These are phyloP conservation scores for Paedocypris sp. DNA, from an alignment of 2,113 vertebrate species.

Conservation along the genomic window DNA sequence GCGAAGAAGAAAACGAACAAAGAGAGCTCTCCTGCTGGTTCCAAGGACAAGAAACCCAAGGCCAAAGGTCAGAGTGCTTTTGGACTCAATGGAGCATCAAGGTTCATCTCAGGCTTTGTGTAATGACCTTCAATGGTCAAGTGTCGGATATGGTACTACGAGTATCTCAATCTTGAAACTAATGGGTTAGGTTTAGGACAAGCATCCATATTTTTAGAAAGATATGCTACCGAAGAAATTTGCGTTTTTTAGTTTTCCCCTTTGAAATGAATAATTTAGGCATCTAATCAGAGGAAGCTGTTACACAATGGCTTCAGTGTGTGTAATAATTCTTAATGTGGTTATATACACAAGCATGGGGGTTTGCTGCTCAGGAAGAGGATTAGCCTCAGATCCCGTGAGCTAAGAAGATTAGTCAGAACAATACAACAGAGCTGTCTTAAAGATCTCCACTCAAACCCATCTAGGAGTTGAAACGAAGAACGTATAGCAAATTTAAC, in stretches of 20 bases:
- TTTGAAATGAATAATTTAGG: background rate
- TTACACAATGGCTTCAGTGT: conserved; percentile 18
- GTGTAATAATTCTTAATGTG: conserved; percentile 9
- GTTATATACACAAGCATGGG: conserved; percentile 14
- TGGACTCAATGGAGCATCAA: background rate
- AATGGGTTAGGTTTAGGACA: background rate
- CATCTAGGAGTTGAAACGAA: background rate
- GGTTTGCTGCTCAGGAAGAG: conserved; percentile 17
- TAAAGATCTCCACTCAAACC: background rate
- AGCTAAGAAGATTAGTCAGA: conserved; percentile 21
- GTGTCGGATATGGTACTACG: background rate
- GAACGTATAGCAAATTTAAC: conserved; percentile 1
- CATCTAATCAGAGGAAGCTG: background rate
- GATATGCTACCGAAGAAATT: background rate
- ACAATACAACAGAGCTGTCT: background rate
- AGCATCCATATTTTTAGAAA: background rate
- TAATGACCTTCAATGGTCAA: background rate
- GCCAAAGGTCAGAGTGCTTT: conserved; percentile 29
- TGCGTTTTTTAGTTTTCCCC: background rate
- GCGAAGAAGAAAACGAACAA: conserved; percentile 34
- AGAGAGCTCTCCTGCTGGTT: conserved; percentile 6
- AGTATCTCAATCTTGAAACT: background rate
- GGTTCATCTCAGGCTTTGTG: background rate
- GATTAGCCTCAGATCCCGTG: conserved; percentile 10
- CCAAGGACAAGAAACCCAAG: conserved; percentile 33